These are phyloP conservation scores for Progne subis DNA, from an alignment of 2,113 vertebrate species.

Conservation along the genomic window DNA sequence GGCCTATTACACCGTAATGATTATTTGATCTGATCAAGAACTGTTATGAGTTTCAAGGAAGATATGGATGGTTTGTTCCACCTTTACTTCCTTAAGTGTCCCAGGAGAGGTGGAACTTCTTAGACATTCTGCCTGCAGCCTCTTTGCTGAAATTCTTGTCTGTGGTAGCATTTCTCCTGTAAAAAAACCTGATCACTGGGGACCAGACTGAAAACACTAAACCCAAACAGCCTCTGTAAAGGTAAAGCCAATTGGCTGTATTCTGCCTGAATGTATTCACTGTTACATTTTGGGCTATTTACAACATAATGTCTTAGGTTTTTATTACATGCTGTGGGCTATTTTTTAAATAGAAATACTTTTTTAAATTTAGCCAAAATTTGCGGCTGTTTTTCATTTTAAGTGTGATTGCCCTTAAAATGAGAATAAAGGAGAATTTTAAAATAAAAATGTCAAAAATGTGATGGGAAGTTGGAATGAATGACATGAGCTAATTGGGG, in stretches of 20 bases:
- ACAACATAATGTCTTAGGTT: neutral
- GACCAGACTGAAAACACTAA: neutral
- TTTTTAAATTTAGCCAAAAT: conserved; percentile 12
- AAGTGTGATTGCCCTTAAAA: neutral
- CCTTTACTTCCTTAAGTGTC: neutral
- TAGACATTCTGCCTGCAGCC: neutral
- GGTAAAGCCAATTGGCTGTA: neutral
- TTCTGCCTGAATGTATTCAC: neutral
- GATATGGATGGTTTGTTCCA: neutral
- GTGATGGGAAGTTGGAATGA: neutral
- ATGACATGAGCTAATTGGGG: neutral
- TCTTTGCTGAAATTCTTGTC: conserved; percentile 15
- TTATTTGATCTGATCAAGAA: neutral
- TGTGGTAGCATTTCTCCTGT: conserved; percentile 9
- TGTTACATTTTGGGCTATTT: conserved; percentile 3
- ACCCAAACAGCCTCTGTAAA: neutral
- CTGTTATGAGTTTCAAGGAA: neutral
- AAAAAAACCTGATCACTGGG: neutral
- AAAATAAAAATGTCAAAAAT: conserved; percentile 9
- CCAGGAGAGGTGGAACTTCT: neutral
- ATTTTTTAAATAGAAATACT: conserved; percentile 7
- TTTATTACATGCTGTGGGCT: neutral
- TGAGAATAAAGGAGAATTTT: neutral
- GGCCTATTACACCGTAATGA: neutral
- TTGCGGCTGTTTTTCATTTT: conserved; percentile 15